phyloP scores from a whole-genome alignment of 2,797 vertebrate species.

The Enteromius mattozi region DNA sequence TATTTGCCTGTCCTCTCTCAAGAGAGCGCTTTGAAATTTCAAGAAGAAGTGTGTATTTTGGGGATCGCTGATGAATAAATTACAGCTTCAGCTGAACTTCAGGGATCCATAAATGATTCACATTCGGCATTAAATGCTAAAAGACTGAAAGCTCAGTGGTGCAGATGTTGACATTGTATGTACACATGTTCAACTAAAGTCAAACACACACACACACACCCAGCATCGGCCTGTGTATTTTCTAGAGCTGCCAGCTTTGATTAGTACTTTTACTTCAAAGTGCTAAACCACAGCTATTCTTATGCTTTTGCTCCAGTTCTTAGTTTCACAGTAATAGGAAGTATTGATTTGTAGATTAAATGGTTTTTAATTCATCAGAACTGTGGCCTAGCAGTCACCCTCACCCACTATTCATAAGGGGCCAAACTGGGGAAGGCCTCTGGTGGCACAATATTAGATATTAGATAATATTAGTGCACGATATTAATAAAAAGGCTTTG shows the following conservation, averaged over 20 bases:
- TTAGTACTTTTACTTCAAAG: background rate
- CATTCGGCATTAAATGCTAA: background rate
- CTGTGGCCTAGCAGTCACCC: background rate
- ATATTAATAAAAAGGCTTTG: conserved; percentile 25
- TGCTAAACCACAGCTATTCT: background rate
- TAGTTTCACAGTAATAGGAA: background rate
- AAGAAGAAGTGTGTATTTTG: conserved; percentile 22
- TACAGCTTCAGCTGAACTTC: conserved; percentile 16
- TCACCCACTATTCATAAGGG: background rate
- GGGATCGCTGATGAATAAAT: conserved; percentile 35
- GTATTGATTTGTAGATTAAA: conserved; percentile 11
- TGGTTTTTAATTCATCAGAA: background rate
- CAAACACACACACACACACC: background rate
- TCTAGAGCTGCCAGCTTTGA: conserved; percentile 1
- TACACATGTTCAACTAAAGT: conserved; percentile 21
- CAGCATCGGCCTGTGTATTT: background rate
- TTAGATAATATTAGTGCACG: too few species aligned
- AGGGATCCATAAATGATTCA: conserved; percentile 36
- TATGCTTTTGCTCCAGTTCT: background rate
- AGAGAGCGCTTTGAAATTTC: conserved; percentile 18
- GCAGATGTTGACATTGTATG: conserved; percentile 23
- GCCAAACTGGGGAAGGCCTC: background rate
- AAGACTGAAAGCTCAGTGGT: conserved; percentile 1
- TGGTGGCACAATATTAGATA: conserved; percentile 19
- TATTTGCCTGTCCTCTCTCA: conserved; percentile 13